Evolutionary conservation across 2,113 vertebrate genomes (phyloP), one percentile per base, ranked within the genome.

Genomic region (Plecotus auritus): DNA sequence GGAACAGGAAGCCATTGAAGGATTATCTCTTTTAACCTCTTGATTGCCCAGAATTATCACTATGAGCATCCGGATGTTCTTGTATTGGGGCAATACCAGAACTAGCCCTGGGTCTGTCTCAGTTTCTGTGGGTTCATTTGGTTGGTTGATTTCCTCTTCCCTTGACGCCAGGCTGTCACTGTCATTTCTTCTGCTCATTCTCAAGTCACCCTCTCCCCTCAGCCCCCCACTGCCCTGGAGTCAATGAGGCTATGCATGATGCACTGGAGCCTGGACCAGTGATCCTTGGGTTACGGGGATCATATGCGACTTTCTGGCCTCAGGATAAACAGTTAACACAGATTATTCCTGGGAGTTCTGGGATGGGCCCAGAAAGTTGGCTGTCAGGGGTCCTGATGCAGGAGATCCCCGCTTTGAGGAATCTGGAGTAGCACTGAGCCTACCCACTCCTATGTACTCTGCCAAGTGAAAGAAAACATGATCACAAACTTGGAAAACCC

Each of bases 11-110:
- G 69, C 69, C 23, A 87, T 35, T 67, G 47, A 80, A 80, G 42
- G 16, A 9, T 90, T 88, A 80, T 90, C 85, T 77, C 77, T 78
- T 35, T 72, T 66, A 35, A 54, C 67, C n/a, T 92, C 56, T 80
- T 88, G 51, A 88, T 95, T 88, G 78, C 40, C 51, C 32, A 72
- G 82, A 77, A 42, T 92, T 95, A 81, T 35, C 7, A 5, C 73
- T 91, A 13, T 91, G 90, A 85, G 45, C 61, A 72, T 78, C 69
- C 2, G 0, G 35, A 40, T 5, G 17, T 82, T 70, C 74, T 30
- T 17, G 2, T 32, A 1, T 40, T 22, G 11, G 14, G 26, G 9
- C 47, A 61, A 13, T 9, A 14, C 45, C 54, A 64, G 56, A 54
- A 40, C 59, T 20, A 88, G 20, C 56, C 47, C 56, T 64, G 23